Percentiles rank a stretch among this genome's conserved stretches.
These are phyloP conservation scores for Paracentrotus lividus DNA, from an alignment of 53 echinoderm and acorn worm species.

Conservation along the genomic window DNA sequence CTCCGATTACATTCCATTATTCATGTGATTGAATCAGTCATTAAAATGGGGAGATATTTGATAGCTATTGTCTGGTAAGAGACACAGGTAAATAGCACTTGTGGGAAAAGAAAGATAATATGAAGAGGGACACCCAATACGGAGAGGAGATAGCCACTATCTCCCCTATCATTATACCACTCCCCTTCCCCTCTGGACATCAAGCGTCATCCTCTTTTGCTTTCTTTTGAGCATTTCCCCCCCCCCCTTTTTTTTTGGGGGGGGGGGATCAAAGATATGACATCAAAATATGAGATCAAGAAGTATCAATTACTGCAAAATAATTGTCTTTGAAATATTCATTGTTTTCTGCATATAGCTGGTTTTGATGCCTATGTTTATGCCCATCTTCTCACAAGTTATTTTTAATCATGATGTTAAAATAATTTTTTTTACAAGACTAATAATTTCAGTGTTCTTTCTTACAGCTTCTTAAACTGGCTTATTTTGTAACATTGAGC, in stretches of 20 bases:
- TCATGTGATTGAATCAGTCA: conserved; percentile 57
- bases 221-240: too few relatives aligned
- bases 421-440: background rate
- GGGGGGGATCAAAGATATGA: background rate
- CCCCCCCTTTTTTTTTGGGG: background rate
- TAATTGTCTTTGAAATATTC: background rate
- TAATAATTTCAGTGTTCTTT: background rate
- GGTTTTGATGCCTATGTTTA: background rate
- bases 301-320: too few relatives aligned
- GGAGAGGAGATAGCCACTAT: background rate
- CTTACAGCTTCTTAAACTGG: background rate
- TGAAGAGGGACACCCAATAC: background rate
- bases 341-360: background rate
- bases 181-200: background rate
- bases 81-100: conserved; percentile 26
- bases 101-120: conserved; percentile 45
- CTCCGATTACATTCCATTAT: conserved; percentile 62
- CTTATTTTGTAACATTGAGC: background rate
- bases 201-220: background rate
- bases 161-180: background rate
- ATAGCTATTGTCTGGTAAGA: conserved; percentile 25
- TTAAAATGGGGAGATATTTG: conserved; percentile 48
- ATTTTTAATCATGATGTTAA: background rate
- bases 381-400: background rate
- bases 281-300: background rate